Evolutionary conservation across 2,113 vertebrate genomes (phyloP), one percentile per base, ranked within the genome.

Genomic region (Bucco capensis): DNA sequence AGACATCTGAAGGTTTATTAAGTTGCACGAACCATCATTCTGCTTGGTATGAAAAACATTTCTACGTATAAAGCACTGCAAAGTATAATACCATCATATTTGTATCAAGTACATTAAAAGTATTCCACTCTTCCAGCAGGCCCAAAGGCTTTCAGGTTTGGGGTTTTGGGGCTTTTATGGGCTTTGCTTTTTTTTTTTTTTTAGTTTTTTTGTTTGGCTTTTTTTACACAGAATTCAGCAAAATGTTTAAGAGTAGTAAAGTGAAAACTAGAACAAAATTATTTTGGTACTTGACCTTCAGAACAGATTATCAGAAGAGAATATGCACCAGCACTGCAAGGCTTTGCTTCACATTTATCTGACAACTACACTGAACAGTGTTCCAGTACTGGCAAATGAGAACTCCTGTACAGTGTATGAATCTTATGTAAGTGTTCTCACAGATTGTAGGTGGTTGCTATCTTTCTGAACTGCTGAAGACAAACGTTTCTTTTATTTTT

Each of bases 361-460:
- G 83, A 86, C 65, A 86, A 67, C 14, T 9, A 35, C 65, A 69
- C 1, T 58, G 80, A 44, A 69, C 13, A n/a, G 49, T 3, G 46
- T 15, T 86, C 44, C 60, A 73, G 86, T 21, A 35, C 77, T 65
- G 74, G 50, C 31, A 33, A 84, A 93, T 12, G 42, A 85, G 47
- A 92, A 57, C 69, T 78, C 70, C 91, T 51, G 51, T 57, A 54
- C 54, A 62, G 37, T 9, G 84, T 21, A 90, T 35, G 58, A 95
- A 70, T 40, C 91, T 95, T 95, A 58, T 91, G 37, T 93, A 96
- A 95, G 83, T 79, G 88, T 94, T 84, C 90, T 89, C 75, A 80
- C 88, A 66, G 90, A 91, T 75, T 61, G 93, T 76, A 96, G 95
- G 88, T 85, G 91, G 93, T 87, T 96, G 72, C 88, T 94, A 96